phyloP scores from a whole-genome alignment of 2,888 invertebrate genomes.

The Pollenia amentaria region DNA sequence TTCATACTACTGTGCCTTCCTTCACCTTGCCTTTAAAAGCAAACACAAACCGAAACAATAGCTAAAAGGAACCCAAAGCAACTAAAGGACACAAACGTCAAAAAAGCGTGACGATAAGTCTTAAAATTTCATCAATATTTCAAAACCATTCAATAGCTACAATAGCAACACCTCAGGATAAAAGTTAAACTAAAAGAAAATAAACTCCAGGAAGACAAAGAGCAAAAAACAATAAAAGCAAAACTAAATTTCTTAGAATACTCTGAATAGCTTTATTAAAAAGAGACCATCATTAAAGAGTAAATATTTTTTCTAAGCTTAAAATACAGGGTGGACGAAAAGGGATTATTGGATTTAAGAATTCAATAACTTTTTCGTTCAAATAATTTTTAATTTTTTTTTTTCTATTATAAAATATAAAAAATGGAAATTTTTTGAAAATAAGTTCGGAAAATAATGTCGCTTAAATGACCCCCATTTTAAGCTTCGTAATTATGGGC shows the following conservation, averaged over 20 bases:
- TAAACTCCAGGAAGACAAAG: constrained; percentile 9
- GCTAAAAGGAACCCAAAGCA: constrained; percentile 43
- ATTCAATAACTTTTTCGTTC: neutral
- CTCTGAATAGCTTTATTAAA: neutral
- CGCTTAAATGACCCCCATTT: too few relatives aligned
- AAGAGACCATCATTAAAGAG: constrained; percentile 44
- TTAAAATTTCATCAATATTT: constrained; percentile 77
- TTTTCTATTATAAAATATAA: too few relatives aligned
- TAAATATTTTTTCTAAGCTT: constrained; percentile 30
- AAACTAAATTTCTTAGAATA: constrained; percentile 12
- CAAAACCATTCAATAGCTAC: constrained; percentile 34
- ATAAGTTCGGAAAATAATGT: too few relatives aligned
- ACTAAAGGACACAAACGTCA: constrained; percentile 79
- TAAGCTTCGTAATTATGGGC: too few relatives aligned
- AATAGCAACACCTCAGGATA: constrained; percentile 31
- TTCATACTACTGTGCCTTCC: neutral
- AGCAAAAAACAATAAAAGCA: constrained; percentile 14
- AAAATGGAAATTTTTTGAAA: too few relatives aligned
- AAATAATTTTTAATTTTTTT: neutral
- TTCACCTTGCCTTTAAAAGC: neutral
- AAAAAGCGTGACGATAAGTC: constrained; percentile 83
- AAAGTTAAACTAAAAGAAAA: constrained; percentile 6
- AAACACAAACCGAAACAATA: constrained; percentile 9
- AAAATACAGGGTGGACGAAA: constrained; percentile 4
- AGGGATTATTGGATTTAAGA: too few relatives aligned